A percentile compares a stretch with the other conserved stretches of the same genome.
phyloP scores from a whole-genome alignment of 2,797 vertebrate species.

The Tauraco hartlaubi region DNA sequence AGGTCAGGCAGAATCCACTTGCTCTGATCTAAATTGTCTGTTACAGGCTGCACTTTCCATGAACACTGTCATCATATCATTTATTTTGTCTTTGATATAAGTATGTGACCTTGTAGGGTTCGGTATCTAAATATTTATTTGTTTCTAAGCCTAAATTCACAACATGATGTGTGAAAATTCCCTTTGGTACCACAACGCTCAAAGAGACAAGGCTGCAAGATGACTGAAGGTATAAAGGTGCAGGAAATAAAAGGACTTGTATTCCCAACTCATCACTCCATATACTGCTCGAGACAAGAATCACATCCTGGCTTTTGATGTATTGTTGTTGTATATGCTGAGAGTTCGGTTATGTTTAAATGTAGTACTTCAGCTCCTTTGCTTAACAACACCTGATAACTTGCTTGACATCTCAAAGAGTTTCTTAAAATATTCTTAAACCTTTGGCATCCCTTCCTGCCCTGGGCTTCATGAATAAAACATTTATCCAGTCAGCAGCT shows the following conservation, averaged over 20 bases:
- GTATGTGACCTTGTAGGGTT: neutral
- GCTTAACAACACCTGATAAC: constrained; percentile 87
- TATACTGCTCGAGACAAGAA: neutral
- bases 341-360: constrained; percentile 46
- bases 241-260: constrained; percentile 1
- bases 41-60: neutral
- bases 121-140: constrained; percentile 9
- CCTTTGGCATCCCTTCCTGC: constrained; percentile 88
- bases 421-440: constrained; percentile 92
- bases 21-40: neutral
- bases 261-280: constrained; percentile 22
- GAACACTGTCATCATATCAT: neutral
- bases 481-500: constrained; percentile 92
- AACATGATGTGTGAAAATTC: neutral
- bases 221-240: constrained; percentile 21
- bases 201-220: constrained; percentile 16
- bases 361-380: constrained; percentile 77
- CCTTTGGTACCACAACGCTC: constrained; percentile 13
- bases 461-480: constrained; percentile 90
- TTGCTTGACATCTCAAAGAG: constrained; percentile 86
- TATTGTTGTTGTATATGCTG: constrained; percentile 22
- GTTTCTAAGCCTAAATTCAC: neutral
- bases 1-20: neutral
- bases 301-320: constrained; percentile 4
- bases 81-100: neutral